A percentile compares a stretch with the other conserved stretches of the same genome.
phyloP scores from a whole-genome alignment of 2,113 vertebrate species.

The Forbesichthys agassizii region DNA sequence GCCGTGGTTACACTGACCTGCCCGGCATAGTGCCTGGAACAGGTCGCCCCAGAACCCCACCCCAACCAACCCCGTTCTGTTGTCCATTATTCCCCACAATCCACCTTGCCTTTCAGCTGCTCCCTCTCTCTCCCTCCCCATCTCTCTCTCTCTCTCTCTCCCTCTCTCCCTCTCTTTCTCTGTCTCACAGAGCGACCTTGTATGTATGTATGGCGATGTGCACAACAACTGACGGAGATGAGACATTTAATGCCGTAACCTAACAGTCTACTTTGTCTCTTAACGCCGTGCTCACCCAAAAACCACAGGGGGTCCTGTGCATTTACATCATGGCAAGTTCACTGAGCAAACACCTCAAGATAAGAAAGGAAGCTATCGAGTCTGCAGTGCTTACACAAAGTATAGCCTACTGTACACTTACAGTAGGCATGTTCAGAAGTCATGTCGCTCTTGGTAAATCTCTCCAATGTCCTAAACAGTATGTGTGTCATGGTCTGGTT shows the following conservation, averaged over 20 bases:
- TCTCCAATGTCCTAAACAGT: conserved; percentile 1
- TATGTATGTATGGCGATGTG: background rate
- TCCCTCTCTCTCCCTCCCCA: background rate
- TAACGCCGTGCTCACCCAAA: no score
- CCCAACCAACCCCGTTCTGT: conserved; percentile 31
- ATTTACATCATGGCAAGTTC: no score
- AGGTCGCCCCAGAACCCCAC: conserved; percentile 36
- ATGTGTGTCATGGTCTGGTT: conserved; percentile 11
- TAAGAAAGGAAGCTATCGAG: no score
- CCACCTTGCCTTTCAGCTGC: background rate
- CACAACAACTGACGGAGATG: no score
- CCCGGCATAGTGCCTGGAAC: conserved; percentile 37
- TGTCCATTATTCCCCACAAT: conserved; percentile 7
- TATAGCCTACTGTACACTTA: no score
- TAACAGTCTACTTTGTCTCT: no score
- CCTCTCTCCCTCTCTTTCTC: background rate
- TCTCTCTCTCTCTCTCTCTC: background rate
- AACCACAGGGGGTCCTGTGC: no score
- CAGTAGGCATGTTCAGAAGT: background rate
- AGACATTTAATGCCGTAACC: no score
- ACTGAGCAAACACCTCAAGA: no score
- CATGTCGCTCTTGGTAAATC: background rate
- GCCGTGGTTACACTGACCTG: conserved; percentile 56
- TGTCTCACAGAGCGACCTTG: background rate
- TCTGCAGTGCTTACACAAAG: no score